Conservation (phyloP, 2,113 vertebrate genomes). For the Vidua chalybeata region DNA sequence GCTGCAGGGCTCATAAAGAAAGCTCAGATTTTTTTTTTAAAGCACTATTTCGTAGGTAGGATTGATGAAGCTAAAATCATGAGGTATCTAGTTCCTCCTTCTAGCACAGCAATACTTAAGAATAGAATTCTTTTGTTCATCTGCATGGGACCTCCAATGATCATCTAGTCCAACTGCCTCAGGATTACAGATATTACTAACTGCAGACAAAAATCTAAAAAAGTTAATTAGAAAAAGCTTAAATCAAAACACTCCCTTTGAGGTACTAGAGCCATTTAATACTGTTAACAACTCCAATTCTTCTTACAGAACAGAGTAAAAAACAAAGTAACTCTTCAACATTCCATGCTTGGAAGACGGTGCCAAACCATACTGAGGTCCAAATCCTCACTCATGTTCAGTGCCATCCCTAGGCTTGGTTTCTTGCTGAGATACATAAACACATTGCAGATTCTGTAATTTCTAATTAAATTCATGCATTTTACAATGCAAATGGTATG, state of each 20-base stretch:
- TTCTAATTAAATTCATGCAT: background rate
- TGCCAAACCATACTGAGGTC: fast-evolving
- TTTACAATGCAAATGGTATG: background rate
- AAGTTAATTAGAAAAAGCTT: background rate
- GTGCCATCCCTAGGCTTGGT: background rate
- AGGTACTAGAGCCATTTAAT: background rate
- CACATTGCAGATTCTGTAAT: background rate
- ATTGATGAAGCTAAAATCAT: background rate
- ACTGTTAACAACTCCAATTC: background rate
- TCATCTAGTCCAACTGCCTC: background rate
- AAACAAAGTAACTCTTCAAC: background rate
- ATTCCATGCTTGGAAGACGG: background rate
- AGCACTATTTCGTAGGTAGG: background rate
- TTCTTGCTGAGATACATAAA: background rate
- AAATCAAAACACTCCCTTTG: background rate
- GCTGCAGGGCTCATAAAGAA: background rate
- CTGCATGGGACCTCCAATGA: background rate
- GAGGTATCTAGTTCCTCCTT: background rate
- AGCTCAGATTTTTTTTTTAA: background rate
- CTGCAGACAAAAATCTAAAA: background rate
- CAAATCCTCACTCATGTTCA: background rate
- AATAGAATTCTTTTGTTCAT: background rate
- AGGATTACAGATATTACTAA: background rate
- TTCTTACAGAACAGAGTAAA: fast-evolving
- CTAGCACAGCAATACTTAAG: background rate